Base-by-base conservation (phyloP, 2,888 invertebrate species). In the Scaptodrosophila latifasciaeformis region DNA sequence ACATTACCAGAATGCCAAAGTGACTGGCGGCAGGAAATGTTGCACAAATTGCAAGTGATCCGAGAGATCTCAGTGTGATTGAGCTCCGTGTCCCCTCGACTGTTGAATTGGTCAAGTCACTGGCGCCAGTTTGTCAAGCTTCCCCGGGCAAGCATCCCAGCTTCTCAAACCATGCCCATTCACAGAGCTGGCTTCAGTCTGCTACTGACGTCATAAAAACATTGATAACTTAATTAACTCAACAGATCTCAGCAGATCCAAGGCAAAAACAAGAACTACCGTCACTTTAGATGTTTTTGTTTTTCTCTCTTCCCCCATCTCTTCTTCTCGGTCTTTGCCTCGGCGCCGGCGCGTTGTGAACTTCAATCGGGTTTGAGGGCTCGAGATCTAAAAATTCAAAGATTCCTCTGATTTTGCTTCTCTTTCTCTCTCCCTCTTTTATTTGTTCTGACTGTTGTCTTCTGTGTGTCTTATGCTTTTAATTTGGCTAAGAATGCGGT, bases 401-500 rank as follows among this genome's bases (percentile, higher is more conserved):
- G 31, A 35, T n/a, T n/a, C 15, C 27, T 15, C 12, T 17, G 34
- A 18, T 13, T 15, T 40, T 34, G 34, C 2, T 12, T 34, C 15
- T 34, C 13, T 31, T 31, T 10, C 2, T 4, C 12, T 12, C 31
- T 12, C n/a, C 31, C 10, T 31, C 9, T 15, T 35, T 30, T 43
- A 39, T 27, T 5, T n/a, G 45, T 13, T 51, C 21, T 35, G 37
- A 34, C 45, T 49, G 48, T 44, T 29, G 45, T 44, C 29, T n/a
- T 52, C 30, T 65, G 56, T 58, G 48, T 59, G 56, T 54, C 35
- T 57, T 54, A 59, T 56, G 63, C 54, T 60, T 57, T 62, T 59
- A 60, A 60, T 71, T 70, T 71, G 62, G 70, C 66, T 60, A 70
- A 68, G 76, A 75, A 71, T 78, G 82, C 78, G 78, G 82, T 81